These are phyloP conservation scores for Drosophila neocordata DNA, from an alignment of 1,140 invertebrate genomes.

Conservation along the genomic window DNA sequence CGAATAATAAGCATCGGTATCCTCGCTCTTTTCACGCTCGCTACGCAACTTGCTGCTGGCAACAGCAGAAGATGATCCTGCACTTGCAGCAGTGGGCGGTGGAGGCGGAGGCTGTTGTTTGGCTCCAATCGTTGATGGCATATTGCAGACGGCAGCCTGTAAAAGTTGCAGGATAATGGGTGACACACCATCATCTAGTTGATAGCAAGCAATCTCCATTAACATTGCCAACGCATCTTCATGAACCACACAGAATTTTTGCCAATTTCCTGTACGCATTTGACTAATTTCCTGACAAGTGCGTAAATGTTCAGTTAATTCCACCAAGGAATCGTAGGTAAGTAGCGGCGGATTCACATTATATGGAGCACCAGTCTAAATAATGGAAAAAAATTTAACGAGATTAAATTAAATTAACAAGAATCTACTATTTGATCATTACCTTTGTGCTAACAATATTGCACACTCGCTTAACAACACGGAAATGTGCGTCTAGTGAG, in stretches of 20 bases:
- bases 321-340: constrained; percentile 95
- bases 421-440: background rate
- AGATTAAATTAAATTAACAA: background rate
- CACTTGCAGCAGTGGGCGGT: background rate
- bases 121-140: constrained; percentile 37
- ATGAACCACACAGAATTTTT: constrained; percentile 92
- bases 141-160: constrained; percentile 92
- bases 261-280: constrained; percentile 97
- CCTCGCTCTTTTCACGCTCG: constrained; percentile 88
- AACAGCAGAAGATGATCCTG: constrained; percentile 9
- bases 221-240: constrained; percentile 91
- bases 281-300: constrained; percentile 96
- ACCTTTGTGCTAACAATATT: constrained; percentile 83
- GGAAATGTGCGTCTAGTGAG: constrained; percentile 92
- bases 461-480: constrained; percentile 85
- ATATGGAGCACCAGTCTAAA: constrained; percentile 72
- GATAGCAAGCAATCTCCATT: constrained; percentile 89
- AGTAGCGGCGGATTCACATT: constrained; percentile 84
- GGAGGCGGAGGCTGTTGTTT: constrained; percentile 56
- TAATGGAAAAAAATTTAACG: background rate
- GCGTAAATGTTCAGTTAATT: constrained; percentile 97
- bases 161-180: constrained; percentile 95
- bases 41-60: constrained; percentile 82
- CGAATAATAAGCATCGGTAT: constrained; percentile 86
- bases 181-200: constrained; percentile 96